phyloP scores from a whole-genome alignment of 2,797 vertebrate genomes.

The Ispidina picta region DNA sequence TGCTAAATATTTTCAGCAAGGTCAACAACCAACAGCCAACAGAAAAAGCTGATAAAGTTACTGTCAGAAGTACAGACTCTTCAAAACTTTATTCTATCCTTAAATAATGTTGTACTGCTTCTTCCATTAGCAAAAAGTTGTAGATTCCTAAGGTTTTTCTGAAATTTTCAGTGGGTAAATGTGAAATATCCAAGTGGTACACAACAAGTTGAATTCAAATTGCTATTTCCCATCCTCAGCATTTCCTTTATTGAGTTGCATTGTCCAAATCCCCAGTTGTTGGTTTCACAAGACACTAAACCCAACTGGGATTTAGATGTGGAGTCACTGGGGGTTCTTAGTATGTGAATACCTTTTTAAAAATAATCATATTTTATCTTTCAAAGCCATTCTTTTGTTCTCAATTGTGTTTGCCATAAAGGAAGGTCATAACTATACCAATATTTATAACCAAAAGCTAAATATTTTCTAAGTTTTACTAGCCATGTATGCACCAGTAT shows the following conservation, averaged over 20 bases:
- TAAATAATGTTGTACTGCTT: neutral
- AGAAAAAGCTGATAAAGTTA: neutral
- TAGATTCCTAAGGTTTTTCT: neutral
- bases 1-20: neutral
- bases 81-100: neutral
- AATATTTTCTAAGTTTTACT: neutral
- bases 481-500: neutral
- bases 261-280: neutral
- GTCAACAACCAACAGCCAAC: neutral
- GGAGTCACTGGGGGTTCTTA: neutral
- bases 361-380: neutral
- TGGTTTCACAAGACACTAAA: neutral
- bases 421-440: neutral
- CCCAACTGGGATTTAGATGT: neutral
- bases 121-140: neutral
- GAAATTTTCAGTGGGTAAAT: slow-evolving; percentile 23
- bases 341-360: neutral
- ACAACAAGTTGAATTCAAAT: slow-evolving; percentile 6
- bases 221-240: neutral
- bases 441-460: neutral
- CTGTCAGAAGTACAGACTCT: neutral
- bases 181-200: neutral
- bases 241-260: neutral
- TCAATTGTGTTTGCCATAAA: neutral
- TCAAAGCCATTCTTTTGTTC: neutral